These are phyloP conservation scores for Gobius niger DNA, from an alignment of 2,113 vertebrate species.

Conservation along the genomic window DNA sequence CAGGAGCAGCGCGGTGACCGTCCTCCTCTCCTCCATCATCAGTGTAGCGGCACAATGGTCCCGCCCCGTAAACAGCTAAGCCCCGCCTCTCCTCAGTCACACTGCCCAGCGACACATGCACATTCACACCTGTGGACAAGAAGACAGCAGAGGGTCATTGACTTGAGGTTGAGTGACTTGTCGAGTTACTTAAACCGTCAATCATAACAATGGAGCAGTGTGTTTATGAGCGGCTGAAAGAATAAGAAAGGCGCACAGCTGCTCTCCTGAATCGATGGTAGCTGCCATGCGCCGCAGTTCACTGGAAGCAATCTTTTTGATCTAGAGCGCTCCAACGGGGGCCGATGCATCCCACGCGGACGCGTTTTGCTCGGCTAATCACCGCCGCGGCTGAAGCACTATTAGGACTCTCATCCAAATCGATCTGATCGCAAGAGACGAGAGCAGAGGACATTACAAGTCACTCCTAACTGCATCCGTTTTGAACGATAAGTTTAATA, in stretches of 20 bases:
- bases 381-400: constrained; percentile 35
- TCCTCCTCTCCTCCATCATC: constrained; percentile 81
- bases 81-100: constrained; percentile 64
- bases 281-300: constrained; percentile 45
- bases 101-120: constrained; percentile 18
- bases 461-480: constrained; percentile 35
- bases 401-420: constrained; percentile 51
- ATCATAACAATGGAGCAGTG: constrained; percentile 29
- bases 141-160: constrained; percentile 13
- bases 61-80: constrained; percentile 64
- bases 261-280: constrained; percentile 42
- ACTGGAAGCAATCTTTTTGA: constrained; percentile 52
- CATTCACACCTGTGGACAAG: constrained; percentile 53
- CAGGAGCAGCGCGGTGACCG: constrained; percentile 73
- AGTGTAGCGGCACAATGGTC: constrained; percentile 62
- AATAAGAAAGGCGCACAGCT: constrained; percentile 15
- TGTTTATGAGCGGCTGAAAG: constrained; percentile 33
- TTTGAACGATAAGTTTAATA: constrained; percentile 36
- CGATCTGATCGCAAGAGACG: constrained; percentile 51
- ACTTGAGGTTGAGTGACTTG: constrained; percentile 23
- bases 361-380: constrained; percentile 60
- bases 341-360: constrained; percentile 42
- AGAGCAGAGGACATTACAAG: constrained; percentile 43
- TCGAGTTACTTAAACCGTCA: constrained; percentile 33
- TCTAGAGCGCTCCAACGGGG: constrained; percentile 38